phyloP scores from a whole-genome alignment of 2,888 invertebrate genomes.

The Rhagophthalmus giganteus region DNA sequence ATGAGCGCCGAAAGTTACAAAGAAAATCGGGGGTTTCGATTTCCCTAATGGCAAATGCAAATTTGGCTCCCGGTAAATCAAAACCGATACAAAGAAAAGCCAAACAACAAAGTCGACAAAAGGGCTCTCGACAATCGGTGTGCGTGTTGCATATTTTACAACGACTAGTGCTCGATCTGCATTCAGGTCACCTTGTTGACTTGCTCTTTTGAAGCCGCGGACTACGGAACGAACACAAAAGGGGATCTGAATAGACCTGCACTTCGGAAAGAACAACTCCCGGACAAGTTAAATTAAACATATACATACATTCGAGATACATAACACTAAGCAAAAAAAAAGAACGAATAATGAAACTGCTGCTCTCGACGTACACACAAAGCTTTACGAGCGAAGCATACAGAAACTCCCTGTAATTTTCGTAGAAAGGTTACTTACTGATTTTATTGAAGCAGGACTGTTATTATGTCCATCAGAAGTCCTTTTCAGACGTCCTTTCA shows the following conservation, averaged over 20 bases:
- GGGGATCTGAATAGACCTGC: slow-evolving; percentile 34
- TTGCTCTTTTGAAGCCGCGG: slow-evolving; percentile 51
- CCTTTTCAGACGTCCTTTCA: slow-evolving; percentile 1
- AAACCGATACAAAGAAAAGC: slow-evolving; percentile 46
- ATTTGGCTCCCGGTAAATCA: slow-evolving; percentile 50
- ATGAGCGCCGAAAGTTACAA: slow-evolving; percentile 7
- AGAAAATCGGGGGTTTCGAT: slow-evolving; percentile 18
- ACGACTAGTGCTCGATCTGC: slow-evolving; percentile 48
- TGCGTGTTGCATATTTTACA: slow-evolving; percentile 52
- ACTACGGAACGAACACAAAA: slow-evolving; percentile 34
- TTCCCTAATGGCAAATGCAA: slow-evolving; percentile 45
- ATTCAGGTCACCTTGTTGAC: slow-evolving; percentile 52
- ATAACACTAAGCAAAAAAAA: slow-evolving; percentile 18
- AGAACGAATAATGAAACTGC: slow-evolving; percentile 34
- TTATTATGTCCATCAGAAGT: slow-evolving; percentile 3
- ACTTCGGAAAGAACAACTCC: slow-evolving; percentile 30
- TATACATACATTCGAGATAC: slow-evolving; percentile 23
- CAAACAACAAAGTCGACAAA: slow-evolving; percentile 48
- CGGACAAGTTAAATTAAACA: slow-evolving; percentile 39
- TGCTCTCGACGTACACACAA: slow-evolving; percentile 16
- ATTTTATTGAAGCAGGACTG: background rate
- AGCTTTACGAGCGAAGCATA: slow-evolving; percentile 1
- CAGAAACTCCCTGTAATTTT: slow-evolving; percentile 24
- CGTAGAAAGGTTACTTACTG: slow-evolving; percentile 10
- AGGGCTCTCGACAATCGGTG: slow-evolving; percentile 43